These are phyloP conservation scores for Coracias cyanogaster DNA, from an alignment of 2,797 vertebrate species.

Conservation along the genomic window DNA sequence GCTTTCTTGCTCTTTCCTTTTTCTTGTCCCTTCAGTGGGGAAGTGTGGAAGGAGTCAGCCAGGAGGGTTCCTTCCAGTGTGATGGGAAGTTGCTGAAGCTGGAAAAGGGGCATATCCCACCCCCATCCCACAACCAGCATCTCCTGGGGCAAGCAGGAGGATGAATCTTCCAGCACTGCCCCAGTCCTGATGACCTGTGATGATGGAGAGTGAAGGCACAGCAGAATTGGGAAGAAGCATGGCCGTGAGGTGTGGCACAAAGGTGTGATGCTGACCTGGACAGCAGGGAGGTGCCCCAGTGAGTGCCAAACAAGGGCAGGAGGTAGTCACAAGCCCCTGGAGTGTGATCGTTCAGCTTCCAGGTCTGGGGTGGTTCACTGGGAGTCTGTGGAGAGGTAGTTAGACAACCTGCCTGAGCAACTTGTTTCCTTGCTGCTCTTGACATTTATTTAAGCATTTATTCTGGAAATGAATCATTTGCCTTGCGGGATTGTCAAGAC, in stretches of 20 bases:
- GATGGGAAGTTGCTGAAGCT: background rate
- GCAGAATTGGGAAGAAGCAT: background rate
- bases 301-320: background rate
- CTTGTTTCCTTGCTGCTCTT: background rate
- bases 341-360: rapidly evolving
- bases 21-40: background rate
- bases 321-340: background rate
- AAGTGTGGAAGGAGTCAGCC: background rate
- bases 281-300: background rate
- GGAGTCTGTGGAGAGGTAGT: background rate
- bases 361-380: background rate
- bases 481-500: background rate
- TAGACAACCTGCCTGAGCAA: background rate
- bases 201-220: background rate
- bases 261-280: background rate
- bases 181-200: background rate
- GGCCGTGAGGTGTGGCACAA: rapidly evolving
- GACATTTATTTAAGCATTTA: background rate
- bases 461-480: background rate
- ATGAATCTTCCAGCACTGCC: background rate
- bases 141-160: background rate
- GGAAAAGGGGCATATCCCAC: background rate
- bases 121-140: background rate
- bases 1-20: background rate
- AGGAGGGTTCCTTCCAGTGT: background rate